Conservation (phyloP, 2,113 vertebrate species). For the Zosterops borbonicus region DNA sequence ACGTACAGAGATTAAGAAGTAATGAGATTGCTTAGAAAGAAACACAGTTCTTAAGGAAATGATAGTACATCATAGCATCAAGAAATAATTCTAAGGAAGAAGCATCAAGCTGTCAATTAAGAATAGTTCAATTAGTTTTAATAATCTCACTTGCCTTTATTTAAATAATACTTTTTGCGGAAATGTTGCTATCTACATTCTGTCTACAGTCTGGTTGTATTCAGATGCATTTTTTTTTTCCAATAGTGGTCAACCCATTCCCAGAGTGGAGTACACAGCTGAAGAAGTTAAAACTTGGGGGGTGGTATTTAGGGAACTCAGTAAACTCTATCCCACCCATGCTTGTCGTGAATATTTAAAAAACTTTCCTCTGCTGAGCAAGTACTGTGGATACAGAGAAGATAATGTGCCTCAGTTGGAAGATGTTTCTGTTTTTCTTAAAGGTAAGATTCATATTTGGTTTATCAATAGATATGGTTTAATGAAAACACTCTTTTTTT, state of each 20-base stretch:
- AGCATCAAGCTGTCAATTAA: not conserved
- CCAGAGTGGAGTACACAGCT: conserved; percentile 86
- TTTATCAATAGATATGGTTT: not conserved
- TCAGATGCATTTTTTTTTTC: not conserved
- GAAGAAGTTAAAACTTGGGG: conserved; percentile 96
- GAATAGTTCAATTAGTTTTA: not conserved
- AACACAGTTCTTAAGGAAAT: not conserved
- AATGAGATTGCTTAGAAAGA: not conserved
- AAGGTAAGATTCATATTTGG: conserved; percentile 76
- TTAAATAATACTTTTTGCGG: not conserved
- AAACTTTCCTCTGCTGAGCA: conserved; percentile 91
- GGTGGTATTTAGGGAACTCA: conserved; percentile 90
- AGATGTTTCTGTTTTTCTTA: conserved; percentile 91
- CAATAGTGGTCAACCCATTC: conserved; percentile 90
- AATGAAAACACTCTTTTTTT: not conserved
- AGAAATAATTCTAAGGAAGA: not conserved
- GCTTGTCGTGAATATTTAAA: conserved; percentile 94
- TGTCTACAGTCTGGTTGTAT: not conserved
- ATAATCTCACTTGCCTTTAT: not conserved
- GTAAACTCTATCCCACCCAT: conserved; percentile 93
- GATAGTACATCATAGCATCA: not conserved
- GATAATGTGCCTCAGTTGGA: conserved; percentile 96
- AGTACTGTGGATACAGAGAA: conserved; percentile 91
- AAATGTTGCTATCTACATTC: not conserved
- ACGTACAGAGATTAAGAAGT: not conserved